Evolutionary conservation across 2,113 vertebrate genomes (phyloP).

Genomic region (Proteles cristata): DNA sequence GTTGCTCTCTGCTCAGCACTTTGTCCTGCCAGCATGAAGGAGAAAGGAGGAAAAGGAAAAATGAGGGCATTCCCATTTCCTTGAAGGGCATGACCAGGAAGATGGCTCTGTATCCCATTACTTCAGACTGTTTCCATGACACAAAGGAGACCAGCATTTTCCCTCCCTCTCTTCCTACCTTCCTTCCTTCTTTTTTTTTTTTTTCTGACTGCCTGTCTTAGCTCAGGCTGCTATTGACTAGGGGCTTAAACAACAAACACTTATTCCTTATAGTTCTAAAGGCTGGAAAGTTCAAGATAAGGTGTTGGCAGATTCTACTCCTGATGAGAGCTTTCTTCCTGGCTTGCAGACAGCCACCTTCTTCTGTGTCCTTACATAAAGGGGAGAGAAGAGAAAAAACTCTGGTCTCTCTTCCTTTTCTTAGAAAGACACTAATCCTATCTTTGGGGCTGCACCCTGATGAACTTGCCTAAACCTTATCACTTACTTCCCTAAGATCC

Average conservation of each 20-base stretch:
- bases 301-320: neutral
- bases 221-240: neutral
- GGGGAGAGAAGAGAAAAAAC: neutral
- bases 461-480: neutral
- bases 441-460: neutral
- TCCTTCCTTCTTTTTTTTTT: neutral
- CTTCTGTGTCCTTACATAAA: neutral
- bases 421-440: neutral
- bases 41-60: neutral
- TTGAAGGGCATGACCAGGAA: neutral
- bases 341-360: neutral
- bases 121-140: neutral
- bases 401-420: neutral
- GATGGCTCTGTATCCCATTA: neutral
- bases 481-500: neutral
- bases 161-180: too few relatives aligned
- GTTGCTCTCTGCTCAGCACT: neutral
- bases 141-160: neutral
- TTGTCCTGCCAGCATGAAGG: neutral
- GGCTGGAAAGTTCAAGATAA: neutral
- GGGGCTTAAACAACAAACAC: neutral
- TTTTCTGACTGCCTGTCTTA: neutral
- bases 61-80: neutral
- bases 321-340: neutral
- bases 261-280: neutral